phyloP scores from a whole-genome alignment of 2,113 vertebrate species.

The Scatophagus argus region DNA sequence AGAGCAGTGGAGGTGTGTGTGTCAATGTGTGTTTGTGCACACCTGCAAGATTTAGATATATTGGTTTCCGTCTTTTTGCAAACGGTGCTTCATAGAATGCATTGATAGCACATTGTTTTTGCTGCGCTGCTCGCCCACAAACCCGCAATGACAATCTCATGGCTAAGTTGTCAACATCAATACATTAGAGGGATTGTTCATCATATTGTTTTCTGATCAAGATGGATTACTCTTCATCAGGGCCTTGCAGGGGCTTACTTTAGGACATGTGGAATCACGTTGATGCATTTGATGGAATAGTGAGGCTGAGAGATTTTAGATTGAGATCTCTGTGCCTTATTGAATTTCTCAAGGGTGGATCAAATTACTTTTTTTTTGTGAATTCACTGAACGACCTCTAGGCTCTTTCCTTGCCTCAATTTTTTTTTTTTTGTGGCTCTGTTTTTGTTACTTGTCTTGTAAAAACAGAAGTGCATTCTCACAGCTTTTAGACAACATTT shows the following conservation, averaged over 20 bases:
- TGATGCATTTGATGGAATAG: constrained; percentile 72
- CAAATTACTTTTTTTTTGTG: constrained; percentile 67
- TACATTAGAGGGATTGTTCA: constrained; percentile 70
- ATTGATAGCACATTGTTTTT: constrained; percentile 62
- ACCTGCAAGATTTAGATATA: constrained; percentile 67
- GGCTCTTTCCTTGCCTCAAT: constrained; percentile 39
- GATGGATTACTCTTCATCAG: constrained; percentile 72
- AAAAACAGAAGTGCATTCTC: constrained; percentile 43
- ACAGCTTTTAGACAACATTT: constrained; percentile 25
- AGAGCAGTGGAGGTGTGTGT: constrained; percentile 58
- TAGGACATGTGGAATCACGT: constrained; percentile 64
- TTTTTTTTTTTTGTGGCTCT: no score
- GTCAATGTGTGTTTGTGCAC: constrained; percentile 40
- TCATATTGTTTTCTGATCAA: constrained; percentile 68
- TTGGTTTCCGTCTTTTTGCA: constrained; percentile 69
- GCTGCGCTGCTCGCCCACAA: constrained; percentile 68
- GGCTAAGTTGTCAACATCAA: constrained; percentile 75
- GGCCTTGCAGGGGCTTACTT: constrained; percentile 41
- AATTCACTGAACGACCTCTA: constrained; percentile 39
- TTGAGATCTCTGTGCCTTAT: constrained; percentile 73
- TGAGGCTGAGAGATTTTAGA: constrained; percentile 71
- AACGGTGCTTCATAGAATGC: constrained; percentile 47
- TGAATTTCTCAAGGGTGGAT: constrained; percentile 69
- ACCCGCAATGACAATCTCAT: constrained; percentile 65
- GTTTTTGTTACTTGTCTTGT: constrained; percentile 52